Evolutionary conservation across 2,113 vertebrate genomes (phyloP).

Genomic region (Nycticryphes semicollaris): DNA sequence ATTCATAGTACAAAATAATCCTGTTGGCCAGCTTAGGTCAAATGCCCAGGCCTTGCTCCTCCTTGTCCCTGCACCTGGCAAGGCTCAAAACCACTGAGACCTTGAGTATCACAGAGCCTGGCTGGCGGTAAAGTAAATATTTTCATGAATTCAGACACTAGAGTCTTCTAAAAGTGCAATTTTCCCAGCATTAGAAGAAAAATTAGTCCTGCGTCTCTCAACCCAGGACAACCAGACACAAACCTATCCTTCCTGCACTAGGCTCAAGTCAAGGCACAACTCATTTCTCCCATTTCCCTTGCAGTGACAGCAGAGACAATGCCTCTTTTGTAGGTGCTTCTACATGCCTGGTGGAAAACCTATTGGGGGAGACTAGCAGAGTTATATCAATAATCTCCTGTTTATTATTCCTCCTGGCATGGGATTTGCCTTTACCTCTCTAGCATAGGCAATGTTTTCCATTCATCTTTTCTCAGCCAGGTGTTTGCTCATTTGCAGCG

Average conservation of each 20-base stretch:
- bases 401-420: slow-evolving; percentile 52
- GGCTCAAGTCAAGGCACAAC: neutral
- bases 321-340: slow-evolving; percentile 16
- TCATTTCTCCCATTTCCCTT: neutral
- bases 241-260: neutral
- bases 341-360: neutral
- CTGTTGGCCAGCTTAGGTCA: no score
- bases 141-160: no score
- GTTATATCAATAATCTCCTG: slow-evolving; percentile 34
- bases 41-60: no score
- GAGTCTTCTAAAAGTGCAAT: no score
- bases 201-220: no score
- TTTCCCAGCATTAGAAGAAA: no score
- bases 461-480: slow-evolving; percentile 41
- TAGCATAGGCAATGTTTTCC: slow-evolving; percentile 28
- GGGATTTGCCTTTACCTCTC: slow-evolving; percentile 31
- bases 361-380: neutral
- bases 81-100: no score
- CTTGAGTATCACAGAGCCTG: no score
- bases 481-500: slow-evolving; percentile 34
- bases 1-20: no score
- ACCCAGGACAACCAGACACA: neutral
- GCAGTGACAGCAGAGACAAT: slow-evolving; percentile 12
- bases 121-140: no score
- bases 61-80: no score